Evolutionary conservation across 2,888 invertebrate genomes (phyloP), one percentile per base, ranked within the genome.

Genomic region (Chymomyza fuscimana): DNA sequence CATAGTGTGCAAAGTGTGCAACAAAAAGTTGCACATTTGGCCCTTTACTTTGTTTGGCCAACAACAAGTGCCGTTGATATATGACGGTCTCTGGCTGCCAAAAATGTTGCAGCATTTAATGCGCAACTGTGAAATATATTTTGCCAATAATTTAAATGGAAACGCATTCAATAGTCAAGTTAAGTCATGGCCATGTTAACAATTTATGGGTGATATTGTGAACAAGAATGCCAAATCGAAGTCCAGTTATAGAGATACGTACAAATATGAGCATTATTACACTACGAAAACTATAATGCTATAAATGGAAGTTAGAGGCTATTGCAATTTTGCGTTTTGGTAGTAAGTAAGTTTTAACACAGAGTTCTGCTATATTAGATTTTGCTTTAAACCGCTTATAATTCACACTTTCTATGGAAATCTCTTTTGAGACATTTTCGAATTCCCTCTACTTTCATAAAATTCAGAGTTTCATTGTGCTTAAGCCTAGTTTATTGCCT

Each of bases 131-230:
- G 65, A 72, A 72, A 74, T 76, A 79, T 77, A 78, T 79, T 79
- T 79, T 72, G 78, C 77, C 79, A 77, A 79, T 79, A 79, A 79
- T 79, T 79, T 79, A 79, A 79, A 76, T 69, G 62, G 67, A 60
- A 51, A 58, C 58, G 54, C 58, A 56, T 46, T 46, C 40, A 46
- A 46, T 46, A 46, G 10, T 12, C 40, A 12, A 12, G 40, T 54
- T 46, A 46, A 46, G 40, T 46, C 40, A 46, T 46, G 40, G 40
- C 54, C 54, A 54, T 19, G 54, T 46, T 12, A 46, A 46, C 40
- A 12, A 46, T 46, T 46, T 46, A 46, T 46, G 40, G 40, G 10
- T 12, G 40, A 46, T 12, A 12, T 46, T 46, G 40, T 46, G 40
- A 46, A 4, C 10, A 12, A 46, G 40, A 36, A 36, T 9, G 9